Conservation (phyloP, 2,797 vertebrate species). For the Catostomus latipinnis region DNA sequence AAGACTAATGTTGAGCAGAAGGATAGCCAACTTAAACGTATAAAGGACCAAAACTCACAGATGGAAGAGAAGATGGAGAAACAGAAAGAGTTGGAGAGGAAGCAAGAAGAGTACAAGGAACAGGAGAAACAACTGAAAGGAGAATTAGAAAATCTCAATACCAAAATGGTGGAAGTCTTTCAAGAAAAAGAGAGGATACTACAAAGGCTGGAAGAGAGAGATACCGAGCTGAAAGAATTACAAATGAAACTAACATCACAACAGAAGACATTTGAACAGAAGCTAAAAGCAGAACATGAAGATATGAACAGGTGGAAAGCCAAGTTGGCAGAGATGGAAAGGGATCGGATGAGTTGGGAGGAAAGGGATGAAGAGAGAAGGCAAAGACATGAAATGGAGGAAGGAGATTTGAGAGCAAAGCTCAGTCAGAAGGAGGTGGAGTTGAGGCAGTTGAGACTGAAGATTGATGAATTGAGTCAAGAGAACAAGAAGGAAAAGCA, state of each 20-base stretch:
- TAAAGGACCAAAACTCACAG: constrained; percentile 30
- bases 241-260: constrained; percentile 8
- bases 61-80: constrained; percentile 38
- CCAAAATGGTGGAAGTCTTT: constrained; percentile 17
- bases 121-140: constrained; percentile 22
- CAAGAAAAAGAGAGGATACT: constrained; percentile 15
- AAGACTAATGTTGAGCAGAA: constrained; percentile 61
- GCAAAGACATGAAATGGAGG: constrained; percentile 39
- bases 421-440: constrained; percentile 28
- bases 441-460: constrained; percentile 27
- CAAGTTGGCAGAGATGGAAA: constrained; percentile 17
- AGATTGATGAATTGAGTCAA: constrained; percentile 34
- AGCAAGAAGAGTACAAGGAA: constrained; percentile 8
- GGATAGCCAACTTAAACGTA: background rate
- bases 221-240: constrained; percentile 22
- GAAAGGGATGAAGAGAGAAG: constrained; percentile 38
- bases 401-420: constrained; percentile 47
- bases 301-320: constrained; percentile 27
- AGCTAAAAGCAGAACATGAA: constrained; percentile 22
- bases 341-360: background rate
- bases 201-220: constrained; percentile 8
- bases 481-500: constrained; percentile 12
- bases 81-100: constrained; percentile 11
- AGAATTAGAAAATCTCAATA: constrained; percentile 28
- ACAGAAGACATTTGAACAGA: constrained; percentile 14